A percentile compares a stretch with the other conserved stretches of the same genome.
Evolutionary conservation across 1,140 invertebrate genomes (phyloP).

Genomic region (Anthonomus grandis): DNA sequence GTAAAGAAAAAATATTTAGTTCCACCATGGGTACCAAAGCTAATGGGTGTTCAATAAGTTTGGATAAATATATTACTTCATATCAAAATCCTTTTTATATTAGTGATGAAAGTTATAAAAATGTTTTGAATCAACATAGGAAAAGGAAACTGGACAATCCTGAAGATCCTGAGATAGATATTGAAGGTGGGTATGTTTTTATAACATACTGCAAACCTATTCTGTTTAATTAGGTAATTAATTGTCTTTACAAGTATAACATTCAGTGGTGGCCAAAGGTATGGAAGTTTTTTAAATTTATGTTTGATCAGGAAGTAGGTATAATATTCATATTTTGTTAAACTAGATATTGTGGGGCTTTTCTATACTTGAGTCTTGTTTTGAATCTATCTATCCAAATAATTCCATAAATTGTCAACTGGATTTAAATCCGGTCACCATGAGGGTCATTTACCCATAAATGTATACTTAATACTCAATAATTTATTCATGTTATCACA

Average conservation of each 20-base stretch:
- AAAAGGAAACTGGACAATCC: slow-evolving; percentile 56
- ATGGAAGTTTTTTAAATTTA: too few species aligned
- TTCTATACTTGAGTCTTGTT: too few species aligned
- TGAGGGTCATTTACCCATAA: too few species aligned
- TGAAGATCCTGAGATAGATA: slow-evolving; percentile 37
- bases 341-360: too few species aligned
- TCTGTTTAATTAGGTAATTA: not conserved
- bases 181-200: slow-evolving; percentile 29
- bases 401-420: too few species aligned
- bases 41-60: slow-evolving; percentile 46
- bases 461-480: too few species aligned
- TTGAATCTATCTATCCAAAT: too few species aligned
- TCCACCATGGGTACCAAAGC: slow-evolving; percentile 51
- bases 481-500: too few species aligned
- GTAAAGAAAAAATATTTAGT: slow-evolving; percentile 52
- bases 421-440: too few species aligned
- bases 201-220: not conserved
- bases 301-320: too few species aligned
- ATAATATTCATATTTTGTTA: too few species aligned
- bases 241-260: not conserved
- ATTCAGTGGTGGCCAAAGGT: not conserved
- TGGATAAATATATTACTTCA: slow-evolving; percentile 47
- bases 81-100: slow-evolving; percentile 51
- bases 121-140: slow-evolving; percentile 65
- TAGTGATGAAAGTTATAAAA: slow-evolving; percentile 66